Evolutionary conservation across 1,140 invertebrate species (phyloP), one percentile per base, ranked within the genome.

Genomic region (Lepidostoma basale): DNA sequence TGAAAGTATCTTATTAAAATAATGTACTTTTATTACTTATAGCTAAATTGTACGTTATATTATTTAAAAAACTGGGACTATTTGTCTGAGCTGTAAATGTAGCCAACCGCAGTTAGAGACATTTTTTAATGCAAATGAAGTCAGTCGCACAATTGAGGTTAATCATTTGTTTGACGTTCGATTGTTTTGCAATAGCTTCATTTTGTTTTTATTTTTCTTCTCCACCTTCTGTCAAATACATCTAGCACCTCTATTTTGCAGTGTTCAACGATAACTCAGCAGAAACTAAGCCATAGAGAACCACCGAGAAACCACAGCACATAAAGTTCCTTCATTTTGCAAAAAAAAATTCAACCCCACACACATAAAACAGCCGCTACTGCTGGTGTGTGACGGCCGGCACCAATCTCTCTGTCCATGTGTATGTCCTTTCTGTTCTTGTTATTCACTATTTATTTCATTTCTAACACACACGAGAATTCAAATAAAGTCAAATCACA

Each of bases 281-380:
- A 44, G 65, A 59, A 33, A 36, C 30, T 52, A 67, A 39, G 52
- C 64, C 64, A 44, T 67, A 67, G 64, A n/a, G 52, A 60, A 40
- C 33, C 23, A 14, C 33, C 14, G 12, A 22, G 22, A 42, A 16
- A 60, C 40, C 33, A 12, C 20, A 60, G 22, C 23, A 25, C 33
- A 26, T 20, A 30, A 47, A 8, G 18, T 49, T 54, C 22, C 40
- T 40, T 20, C 36, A 40, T 25, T 20, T 23, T 60, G 6, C 8
- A 5, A n/a, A n/a, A n/a, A 30, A 16, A 3, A 42, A 20, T 42
- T 3, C 40, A 23, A 22, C 58, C 23, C 33, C 40, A 16, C 45
- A 49, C 45, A 49, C 45, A 16, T 60, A 39, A 44, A 42, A 40
- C 28, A 60, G 45, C 18, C 25, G 25, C 45, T 3, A 49, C 45